phyloP scores from a whole-genome alignment of 2,113 vertebrate species.

The Megaptera novaeangliae region DNA sequence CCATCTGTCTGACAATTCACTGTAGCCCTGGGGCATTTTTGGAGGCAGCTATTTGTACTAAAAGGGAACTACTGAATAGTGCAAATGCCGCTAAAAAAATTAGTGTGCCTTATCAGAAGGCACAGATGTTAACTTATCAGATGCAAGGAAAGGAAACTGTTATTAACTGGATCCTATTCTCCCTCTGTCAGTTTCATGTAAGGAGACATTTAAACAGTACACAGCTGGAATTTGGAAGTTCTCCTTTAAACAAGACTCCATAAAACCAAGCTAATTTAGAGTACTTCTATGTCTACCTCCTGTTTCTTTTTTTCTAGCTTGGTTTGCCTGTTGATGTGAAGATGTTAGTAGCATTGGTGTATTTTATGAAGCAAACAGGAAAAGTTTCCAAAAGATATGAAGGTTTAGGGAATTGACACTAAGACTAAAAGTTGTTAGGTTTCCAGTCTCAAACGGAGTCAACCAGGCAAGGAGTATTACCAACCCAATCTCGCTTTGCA shows the following conservation, averaged over 20 bases:
- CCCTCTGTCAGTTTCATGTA: slow-evolving; percentile 69
- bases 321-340: neutral
- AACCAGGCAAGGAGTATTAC: neutral
- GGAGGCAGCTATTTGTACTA: slow-evolving; percentile 57
- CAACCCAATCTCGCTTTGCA: neutral
- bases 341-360: neutral
- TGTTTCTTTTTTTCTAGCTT: neutral
- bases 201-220: slow-evolving; percentile 57
- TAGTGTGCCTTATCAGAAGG: slow-evolving; percentile 62
- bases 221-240: slow-evolving; percentile 65
- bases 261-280: slow-evolving; percentile 54
- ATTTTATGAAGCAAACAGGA: slow-evolving; percentile 33
- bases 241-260: slow-evolving; percentile 65
- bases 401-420: slow-evolving; percentile 26
- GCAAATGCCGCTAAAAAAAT: slow-evolving; percentile 67
- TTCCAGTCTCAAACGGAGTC: neutral
- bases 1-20: slow-evolving; percentile 65
- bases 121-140: slow-evolving; percentile 73
- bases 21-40: slow-evolving; percentile 47
- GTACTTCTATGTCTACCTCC: neutral
- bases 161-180: slow-evolving; percentile 61
- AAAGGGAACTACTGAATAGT: slow-evolving; percentile 69
- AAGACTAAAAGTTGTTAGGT: neutral
- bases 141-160: slow-evolving; percentile 52
- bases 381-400: slow-evolving; percentile 8